Evolutionary conservation across 2,888 invertebrate species (phyloP).

Genomic region (Hybos culiciformis): DNA sequence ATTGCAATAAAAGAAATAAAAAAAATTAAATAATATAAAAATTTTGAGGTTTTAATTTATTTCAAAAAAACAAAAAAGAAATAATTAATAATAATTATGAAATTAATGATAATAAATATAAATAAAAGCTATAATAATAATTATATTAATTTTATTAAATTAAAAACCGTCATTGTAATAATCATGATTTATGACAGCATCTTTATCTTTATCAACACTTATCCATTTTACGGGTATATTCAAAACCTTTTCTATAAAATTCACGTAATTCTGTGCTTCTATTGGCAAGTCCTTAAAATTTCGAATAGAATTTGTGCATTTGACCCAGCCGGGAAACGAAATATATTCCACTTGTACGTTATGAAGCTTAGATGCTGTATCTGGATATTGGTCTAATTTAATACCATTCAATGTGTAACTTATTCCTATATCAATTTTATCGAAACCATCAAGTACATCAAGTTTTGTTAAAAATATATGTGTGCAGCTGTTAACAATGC

Average conservation of each 20-base stretch:
- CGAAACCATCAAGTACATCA: slow-evolving; percentile 75
- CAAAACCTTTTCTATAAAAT: slow-evolving; percentile 59
- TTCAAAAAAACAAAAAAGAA: too few relatives aligned
- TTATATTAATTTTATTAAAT: too few relatives aligned
- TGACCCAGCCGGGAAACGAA: slow-evolving; percentile 72
- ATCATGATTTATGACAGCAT: slow-evolving; percentile 54
- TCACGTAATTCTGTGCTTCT: slow-evolving; percentile 63
- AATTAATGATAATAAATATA: too few relatives aligned
- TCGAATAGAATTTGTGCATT: slow-evolving; percentile 56
- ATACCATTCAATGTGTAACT: slow-evolving; percentile 61
- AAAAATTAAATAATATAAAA: too few relatives aligned
- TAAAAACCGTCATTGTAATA: too few relatives aligned
- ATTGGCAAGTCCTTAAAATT: slow-evolving; percentile 59
- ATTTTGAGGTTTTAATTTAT: too few relatives aligned
- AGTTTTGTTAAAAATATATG: slow-evolving; percentile 81
- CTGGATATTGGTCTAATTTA: slow-evolving; percentile 61
- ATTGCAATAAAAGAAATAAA: too few relatives aligned
- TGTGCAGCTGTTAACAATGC: slow-evolving; percentile 84
- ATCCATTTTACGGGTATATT: slow-evolving; percentile 82
- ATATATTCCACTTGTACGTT: slow-evolving; percentile 58
- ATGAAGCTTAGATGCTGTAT: slow-evolving; percentile 57
- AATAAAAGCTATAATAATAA: too few relatives aligned
- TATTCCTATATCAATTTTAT: slow-evolving; percentile 43
- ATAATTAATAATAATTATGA: too few relatives aligned
- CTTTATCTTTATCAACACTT: slow-evolving; percentile 81